These are phyloP conservation scores for Sipha flava DNA, from an alignment of 1,140 invertebrate genomes.

Conservation along the genomic window DNA sequence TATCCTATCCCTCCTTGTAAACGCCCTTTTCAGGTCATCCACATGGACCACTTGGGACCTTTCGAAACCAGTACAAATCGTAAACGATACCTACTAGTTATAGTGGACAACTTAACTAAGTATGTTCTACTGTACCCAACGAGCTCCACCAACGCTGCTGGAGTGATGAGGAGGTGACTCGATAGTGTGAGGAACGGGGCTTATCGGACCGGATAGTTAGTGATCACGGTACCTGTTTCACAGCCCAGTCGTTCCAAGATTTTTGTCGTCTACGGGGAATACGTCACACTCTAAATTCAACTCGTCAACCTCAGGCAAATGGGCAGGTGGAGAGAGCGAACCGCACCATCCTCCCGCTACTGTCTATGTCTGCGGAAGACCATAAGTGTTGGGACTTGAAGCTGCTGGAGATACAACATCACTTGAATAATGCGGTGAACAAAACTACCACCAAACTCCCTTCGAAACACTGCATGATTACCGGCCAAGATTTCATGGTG, in stretches of 20 bases:
- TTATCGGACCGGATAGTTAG: not conserved
- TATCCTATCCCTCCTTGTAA: not conserved
- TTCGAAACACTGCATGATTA: no score
- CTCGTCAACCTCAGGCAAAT: not conserved
- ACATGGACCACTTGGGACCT: conserved; percentile 5
- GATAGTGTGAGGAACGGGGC: not conserved
- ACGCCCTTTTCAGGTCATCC: not conserved
- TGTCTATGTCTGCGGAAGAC: not conserved
- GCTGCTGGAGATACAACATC: not conserved
- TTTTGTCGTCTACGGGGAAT: not conserved
- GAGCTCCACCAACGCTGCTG: not conserved
- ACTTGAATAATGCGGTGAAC: not conserved
- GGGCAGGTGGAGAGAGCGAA: not conserved
- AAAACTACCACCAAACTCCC: not conserved
- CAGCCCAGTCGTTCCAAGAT: not conserved
- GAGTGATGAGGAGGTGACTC: not conserved
- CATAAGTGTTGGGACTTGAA: not conserved
- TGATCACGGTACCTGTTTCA: not conserved
- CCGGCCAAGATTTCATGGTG: no score
- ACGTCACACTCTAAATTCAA: not conserved
- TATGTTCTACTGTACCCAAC: not conserved
- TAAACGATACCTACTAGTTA: not conserved
- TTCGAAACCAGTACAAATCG: not conserved
- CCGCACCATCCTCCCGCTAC: not conserved
- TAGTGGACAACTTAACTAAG: conserved; percentile 19